phyloP scores from a whole-genome alignment of 2,797 vertebrate species.

The Pseudopleuronectes americanus region DNA sequence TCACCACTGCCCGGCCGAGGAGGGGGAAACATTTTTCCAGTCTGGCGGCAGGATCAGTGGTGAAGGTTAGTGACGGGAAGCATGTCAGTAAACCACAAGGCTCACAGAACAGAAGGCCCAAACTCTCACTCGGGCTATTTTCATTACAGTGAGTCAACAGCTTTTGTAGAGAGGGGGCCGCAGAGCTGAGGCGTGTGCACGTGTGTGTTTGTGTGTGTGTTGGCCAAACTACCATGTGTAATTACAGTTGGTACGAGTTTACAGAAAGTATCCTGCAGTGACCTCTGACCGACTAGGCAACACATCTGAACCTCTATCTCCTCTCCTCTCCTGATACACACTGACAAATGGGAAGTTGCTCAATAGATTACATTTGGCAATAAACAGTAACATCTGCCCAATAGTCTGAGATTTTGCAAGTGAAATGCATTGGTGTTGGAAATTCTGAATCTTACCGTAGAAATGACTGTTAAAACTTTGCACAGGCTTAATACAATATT shows the following conservation, averaged over 20 bases:
- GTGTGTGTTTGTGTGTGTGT: conserved; percentile 1
- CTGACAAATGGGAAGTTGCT: conserved; percentile 53
- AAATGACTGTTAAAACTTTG: neutral
- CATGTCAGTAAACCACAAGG: conserved; percentile 22
- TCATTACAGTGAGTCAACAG: conserved; percentile 57
- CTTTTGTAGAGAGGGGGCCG: conserved; percentile 18
- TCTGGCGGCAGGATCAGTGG: conserved; percentile 18
- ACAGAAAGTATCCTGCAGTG: conserved; percentile 4
- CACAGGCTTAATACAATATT: neutral
- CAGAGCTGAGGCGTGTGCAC: conserved; percentile 41
- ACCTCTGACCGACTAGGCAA: conserved; percentile 7
- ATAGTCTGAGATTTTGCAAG: conserved; percentile 11
- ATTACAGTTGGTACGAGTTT: neutral
- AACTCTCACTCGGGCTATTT: conserved; percentile 54
- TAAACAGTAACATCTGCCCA: conserved; percentile 10
- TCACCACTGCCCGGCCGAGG: conserved; percentile 4
- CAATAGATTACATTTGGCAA: conserved; percentile 35
- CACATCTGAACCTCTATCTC: neutral
- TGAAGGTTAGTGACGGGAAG: conserved; percentile 29
- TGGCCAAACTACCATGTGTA: conserved; percentile 1
- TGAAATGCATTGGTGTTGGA: neutral
- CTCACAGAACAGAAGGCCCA: conserved; percentile 10
- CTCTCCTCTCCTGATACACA: neutral
- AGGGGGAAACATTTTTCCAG: conserved; percentile 6
- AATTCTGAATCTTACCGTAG: neutral